Conservation (phyloP, 2,888 invertebrate species). For the Caradrina kadenii region DNA sequence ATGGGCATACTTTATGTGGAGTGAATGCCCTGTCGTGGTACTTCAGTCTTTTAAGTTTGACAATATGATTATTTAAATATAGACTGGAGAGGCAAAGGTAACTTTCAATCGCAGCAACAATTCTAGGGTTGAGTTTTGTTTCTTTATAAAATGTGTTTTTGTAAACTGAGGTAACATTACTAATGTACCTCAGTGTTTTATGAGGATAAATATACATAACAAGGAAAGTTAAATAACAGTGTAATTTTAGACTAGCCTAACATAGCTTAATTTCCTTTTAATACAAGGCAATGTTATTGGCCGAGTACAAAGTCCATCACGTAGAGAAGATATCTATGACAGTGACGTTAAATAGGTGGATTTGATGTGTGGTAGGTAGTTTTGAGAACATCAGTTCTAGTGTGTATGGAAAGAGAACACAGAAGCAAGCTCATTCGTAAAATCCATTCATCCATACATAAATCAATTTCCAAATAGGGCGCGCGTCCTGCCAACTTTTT, state of each 20-base stretch:
- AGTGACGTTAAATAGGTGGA: neutral
- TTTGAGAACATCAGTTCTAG: neutral
- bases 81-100: too few species aligned
- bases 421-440: neutral
- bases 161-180: too few species aligned
- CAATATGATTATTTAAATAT: neutral
- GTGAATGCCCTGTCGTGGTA: slow-evolving; percentile 57
- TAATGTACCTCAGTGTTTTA: too few species aligned
- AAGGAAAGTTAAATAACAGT: slow-evolving; percentile 1
- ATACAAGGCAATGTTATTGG: slow-evolving; percentile 12
- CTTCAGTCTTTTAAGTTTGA: slow-evolving; percentile 4
- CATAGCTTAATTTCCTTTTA: slow-evolving; percentile 8
- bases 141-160: neutral
- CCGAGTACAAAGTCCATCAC: slow-evolving; percentile 28
- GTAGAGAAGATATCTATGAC: slow-evolving; percentile 24
- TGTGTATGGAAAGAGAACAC: neutral
- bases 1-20: slow-evolving; percentile 35
- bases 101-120: too few species aligned
- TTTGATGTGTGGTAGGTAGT: neutral
- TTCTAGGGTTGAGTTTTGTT: slow-evolving; percentile 20
- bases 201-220: neutral
- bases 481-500: slow-evolving; percentile 21
- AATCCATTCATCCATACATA: neutral
- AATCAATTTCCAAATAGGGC: slow-evolving; percentile 28
- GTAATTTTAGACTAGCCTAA: slow-evolving; percentile 1